Conservation (phyloP, 2,113 vertebrate genomes). For the Chaenogobius annularis region DNA sequence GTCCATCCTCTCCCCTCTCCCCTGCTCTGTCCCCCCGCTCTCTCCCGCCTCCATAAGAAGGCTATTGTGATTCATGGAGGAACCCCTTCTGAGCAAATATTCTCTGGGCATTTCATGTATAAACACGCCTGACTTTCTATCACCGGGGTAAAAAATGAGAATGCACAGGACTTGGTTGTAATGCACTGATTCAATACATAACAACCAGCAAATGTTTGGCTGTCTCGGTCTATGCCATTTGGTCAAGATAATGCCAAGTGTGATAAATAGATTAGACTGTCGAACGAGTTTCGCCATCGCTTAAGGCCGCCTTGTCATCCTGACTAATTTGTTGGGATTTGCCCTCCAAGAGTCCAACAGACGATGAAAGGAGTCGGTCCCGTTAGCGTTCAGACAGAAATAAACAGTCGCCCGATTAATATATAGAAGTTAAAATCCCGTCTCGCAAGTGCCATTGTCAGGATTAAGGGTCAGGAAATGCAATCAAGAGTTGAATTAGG, state of each 20-base stretch:
- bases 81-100: conserved; percentile 79
- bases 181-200: conserved; percentile 62
- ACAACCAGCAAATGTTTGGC: conserved; percentile 67
- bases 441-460: conserved; percentile 51
- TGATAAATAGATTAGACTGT: conserved; percentile 79
- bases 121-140: conserved; percentile 77
- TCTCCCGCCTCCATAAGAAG: conserved; percentile 71
- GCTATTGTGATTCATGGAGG: conserved; percentile 81
- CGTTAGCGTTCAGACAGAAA: conserved; percentile 76
- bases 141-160: conserved; percentile 52
- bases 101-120: conserved; percentile 79
- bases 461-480: conserved; percentile 73
- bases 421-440: conserved; percentile 58
- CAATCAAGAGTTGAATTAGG: conserved; percentile 67
- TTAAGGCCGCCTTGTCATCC: conserved; percentile 69
- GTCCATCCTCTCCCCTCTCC: conserved; percentile 65
- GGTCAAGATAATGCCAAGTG: conserved; percentile 75
- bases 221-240: conserved; percentile 54
- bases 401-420: conserved; percentile 58
- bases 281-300: conserved; percentile 57
- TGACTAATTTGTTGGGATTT: conserved; percentile 74
- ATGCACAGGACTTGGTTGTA: conserved; percentile 59
- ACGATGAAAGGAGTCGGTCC: conserved; percentile 66
- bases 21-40: conserved; percentile 4
- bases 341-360: conserved; percentile 61